phyloP scores from a whole-genome alignment of 2,888 invertebrate genomes.

The Phaonia tiefii region DNA sequence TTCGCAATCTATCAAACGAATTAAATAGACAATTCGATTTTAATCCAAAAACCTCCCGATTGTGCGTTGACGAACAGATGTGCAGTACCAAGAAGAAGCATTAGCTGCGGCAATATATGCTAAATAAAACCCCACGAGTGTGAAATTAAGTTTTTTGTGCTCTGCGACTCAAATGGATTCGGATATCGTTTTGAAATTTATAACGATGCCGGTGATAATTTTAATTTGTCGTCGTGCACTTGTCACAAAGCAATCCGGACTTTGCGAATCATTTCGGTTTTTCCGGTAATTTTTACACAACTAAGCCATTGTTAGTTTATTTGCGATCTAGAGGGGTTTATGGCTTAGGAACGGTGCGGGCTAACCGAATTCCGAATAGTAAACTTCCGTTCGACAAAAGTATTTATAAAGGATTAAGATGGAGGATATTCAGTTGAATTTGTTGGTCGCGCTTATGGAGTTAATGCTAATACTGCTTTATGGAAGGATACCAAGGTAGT shows the following conservation, averaged over 20 bases:
- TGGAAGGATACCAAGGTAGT: constrained; percentile 1
- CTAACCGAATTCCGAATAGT: background rate
- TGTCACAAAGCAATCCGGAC: too few relatives aligned
- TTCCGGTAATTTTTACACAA: too few relatives aligned
- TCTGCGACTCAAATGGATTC: too few relatives aligned
- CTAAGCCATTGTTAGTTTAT: too few relatives aligned
- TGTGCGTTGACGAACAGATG: too few relatives aligned
- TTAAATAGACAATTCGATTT: constrained; percentile 1
- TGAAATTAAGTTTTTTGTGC: constrained; percentile 2
- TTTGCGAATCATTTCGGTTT: too few relatives aligned
- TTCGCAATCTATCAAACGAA: too few relatives aligned
- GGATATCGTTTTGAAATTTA: too few relatives aligned
- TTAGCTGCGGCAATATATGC: too few relatives aligned
- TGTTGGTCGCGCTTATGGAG: constrained; percentile 4
- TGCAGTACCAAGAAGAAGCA: too few relatives aligned
- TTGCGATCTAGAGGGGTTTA: too few relatives aligned
- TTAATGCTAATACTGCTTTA: background rate
- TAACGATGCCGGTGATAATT: background rate
- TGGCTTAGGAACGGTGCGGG: constrained; percentile 1
- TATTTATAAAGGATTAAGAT: background rate
- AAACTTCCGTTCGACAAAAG: background rate
- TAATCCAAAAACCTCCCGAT: too few relatives aligned
- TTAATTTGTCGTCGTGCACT: background rate
- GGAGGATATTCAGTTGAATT: background rate
- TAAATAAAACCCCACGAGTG: constrained; percentile 10